Evolutionary conservation across 2,888 invertebrate species (phyloP), one percentile per base, ranked within the genome.

Genomic region (Crematogaster levior): DNA sequence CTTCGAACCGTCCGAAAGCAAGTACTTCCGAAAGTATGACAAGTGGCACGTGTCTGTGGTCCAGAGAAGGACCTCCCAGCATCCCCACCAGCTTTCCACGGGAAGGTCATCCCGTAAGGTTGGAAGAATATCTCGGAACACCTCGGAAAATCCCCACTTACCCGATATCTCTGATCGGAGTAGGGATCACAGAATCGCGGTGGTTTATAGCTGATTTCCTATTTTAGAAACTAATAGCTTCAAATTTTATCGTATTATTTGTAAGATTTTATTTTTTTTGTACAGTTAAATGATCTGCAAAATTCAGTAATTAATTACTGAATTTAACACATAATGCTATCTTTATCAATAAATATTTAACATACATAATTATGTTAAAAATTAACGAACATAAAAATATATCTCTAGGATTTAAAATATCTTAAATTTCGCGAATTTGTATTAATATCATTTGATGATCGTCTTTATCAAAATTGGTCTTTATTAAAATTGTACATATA

Each of bases 21-120:
- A 91, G 89, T 86, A 90, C 90, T 77, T 86, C 85, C 82, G 86
- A 88, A 89, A 90, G 89, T 90, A 90, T 93, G 93, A 93, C 93
- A 93, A 92, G 92, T 92, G 91, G 93, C 93, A 93, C 93, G 92
- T 93, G 93, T 91, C 91, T 81, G 90, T 87, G 91, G 91, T 91
- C 92, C 90, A 87, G 86, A 89, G 87, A 90, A 89, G 90, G 90
- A 91, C 90, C 92, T 92, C 92, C 90, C 87, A 85, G 85, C 85
- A 90, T 90, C 91, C 92, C 88, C 91, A 85, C 89, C 43, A 82
- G 2, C 66, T 53, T 85, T 81, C 84, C 30, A 83, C 86, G 85
- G 90, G 86, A 90, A 90, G 90, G 90, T 89, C 91, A 91, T 91
- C 91, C 89, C 56, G 77, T 65, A 85, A 90, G 86, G 82, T 82